A percentile compares a stretch with the other conserved stretches of the same genome.
These are phyloP conservation scores for Rhagoletis pomonella DNA, from an alignment of 1,140 invertebrate genomes.

Conservation along the genomic window DNA sequence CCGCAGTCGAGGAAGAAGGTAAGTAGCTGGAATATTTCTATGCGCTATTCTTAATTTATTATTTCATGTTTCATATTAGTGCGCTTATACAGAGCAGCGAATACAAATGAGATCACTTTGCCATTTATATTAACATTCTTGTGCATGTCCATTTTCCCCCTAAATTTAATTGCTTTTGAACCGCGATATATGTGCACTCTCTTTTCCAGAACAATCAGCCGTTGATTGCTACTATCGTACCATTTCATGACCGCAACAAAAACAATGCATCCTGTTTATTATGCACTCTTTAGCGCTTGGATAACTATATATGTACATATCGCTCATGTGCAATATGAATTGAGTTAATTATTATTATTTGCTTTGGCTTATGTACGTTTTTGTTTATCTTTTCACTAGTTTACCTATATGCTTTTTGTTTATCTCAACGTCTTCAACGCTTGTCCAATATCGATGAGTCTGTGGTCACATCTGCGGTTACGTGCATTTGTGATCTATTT, in stretches of 20 bases:
- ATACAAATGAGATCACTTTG: slow-evolving; percentile 37
- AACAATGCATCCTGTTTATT: neutral
- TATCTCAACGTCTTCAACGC: neutral
- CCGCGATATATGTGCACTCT: neutral
- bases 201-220: slow-evolving; percentile 1
- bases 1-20: neutral
- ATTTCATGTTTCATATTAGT: neutral
- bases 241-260: neutral
- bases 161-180: neutral
- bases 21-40: neutral
- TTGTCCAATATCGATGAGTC: neutral
- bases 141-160: neutral
- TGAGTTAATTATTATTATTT: neutral
- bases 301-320: neutral
- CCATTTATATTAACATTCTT: slow-evolving; percentile 2
- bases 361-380: neutral
- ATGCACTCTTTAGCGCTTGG: neutral
- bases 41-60: neutral
- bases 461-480: neutral
- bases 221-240: neutral
- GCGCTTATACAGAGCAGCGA: neutral
- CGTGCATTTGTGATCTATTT: neutral
- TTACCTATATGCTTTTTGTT: neutral
- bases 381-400: neutral
- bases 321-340: neutral